Evolutionary conservation across 2,888 invertebrate genomes (phyloP).

Genomic region (Gandaritis pyraliata): DNA sequence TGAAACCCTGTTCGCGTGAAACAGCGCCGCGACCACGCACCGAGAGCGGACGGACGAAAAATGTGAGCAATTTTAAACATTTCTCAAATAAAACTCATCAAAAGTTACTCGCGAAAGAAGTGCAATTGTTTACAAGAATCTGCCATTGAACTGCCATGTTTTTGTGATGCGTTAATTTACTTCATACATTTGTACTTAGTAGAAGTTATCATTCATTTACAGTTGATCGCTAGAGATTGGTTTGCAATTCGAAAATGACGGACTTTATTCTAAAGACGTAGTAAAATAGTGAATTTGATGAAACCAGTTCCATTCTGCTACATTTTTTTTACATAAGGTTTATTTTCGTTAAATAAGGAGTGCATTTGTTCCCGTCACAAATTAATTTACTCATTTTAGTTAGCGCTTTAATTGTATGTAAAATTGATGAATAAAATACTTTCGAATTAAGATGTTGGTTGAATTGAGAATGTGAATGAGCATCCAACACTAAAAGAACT

Average conservation of each 20-base stretch:
- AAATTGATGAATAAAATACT: constrained; percentile 4
- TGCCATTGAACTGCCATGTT: constrained; percentile 41
- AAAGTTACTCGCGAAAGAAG: constrained; percentile 16
- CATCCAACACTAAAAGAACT: constrained; percentile 21
- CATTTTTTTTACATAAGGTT: too few species aligned
- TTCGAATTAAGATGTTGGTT: not conserved
- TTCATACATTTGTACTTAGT: constrained; percentile 37
- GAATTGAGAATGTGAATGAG: constrained; percentile 1
- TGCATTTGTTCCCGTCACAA: constrained; percentile 1
- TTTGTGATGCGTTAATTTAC: constrained; percentile 41
- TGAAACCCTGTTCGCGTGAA: constrained; percentile 29
- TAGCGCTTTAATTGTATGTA: constrained; percentile 10
- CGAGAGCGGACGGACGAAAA: constrained; percentile 9
- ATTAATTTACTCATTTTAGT: constrained; percentile 9
- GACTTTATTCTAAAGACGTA: constrained; percentile 8
- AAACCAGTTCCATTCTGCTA: not conserved
- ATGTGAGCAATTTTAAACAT: constrained; percentile 21
- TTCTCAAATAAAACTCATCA: constrained; percentile 19
- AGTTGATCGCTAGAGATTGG: constrained; percentile 52
- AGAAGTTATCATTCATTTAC: constrained; percentile 47
- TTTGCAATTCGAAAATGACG: constrained; percentile 32
- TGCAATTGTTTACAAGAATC: constrained; percentile 22
- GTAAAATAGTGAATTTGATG: not conserved
- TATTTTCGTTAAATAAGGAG: not conserved
- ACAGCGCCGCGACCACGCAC: constrained; percentile 1